Percentiles rank a stretch among this genome's conserved stretches.
Conservation (phyloP, 1,140 invertebrate species). For the Drosophila orena region DNA sequence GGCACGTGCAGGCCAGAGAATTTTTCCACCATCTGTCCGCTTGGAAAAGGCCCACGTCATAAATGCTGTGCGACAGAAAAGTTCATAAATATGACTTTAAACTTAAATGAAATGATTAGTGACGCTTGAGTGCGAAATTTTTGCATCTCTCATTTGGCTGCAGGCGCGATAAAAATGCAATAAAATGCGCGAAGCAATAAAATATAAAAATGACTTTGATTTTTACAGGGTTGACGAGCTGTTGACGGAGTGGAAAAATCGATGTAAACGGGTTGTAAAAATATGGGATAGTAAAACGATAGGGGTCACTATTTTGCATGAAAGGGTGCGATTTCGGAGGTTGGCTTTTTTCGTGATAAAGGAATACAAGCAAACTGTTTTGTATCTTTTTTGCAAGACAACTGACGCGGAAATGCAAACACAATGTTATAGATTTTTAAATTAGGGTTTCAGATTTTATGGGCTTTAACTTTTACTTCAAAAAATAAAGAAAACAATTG, state of each 20-base stretch:
- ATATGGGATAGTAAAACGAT: slow-evolving; percentile 9
- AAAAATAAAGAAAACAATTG: too few relatives aligned
- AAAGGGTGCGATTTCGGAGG: slow-evolving; percentile 10
- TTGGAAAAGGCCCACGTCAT: slow-evolving; percentile 49
- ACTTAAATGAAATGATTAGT: slow-evolving; percentile 80
- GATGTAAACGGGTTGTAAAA: slow-evolving; percentile 24
- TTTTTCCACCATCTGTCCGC: slow-evolving; percentile 56
- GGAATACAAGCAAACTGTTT: background rate
- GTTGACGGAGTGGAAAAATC: slow-evolving; percentile 31
- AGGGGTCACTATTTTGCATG: slow-evolving; percentile 25
- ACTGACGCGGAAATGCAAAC: slow-evolving; percentile 18
- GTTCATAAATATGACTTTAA: slow-evolving; percentile 78
- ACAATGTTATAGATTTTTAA: background rate
- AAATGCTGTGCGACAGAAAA: slow-evolving; percentile 60
- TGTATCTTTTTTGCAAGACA: background rate
- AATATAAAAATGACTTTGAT: slow-evolving; percentile 53
- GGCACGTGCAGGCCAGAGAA: slow-evolving; percentile 59
- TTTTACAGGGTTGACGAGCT: slow-evolving; percentile 64
- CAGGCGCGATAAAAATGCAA: slow-evolving; percentile 78
- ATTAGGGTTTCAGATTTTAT: too few relatives aligned
- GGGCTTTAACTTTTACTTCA: too few relatives aligned
- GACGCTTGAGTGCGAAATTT: slow-evolving; percentile 59
- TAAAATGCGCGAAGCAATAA: slow-evolving; percentile 65
- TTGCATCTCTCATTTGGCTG: slow-evolving; percentile 47
- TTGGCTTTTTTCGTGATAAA: slow-evolving; percentile 5